Evolutionary conservation across 1,140 invertebrate genomes (phyloP).

Genomic region (Trinorchestia longiramus): DNA sequence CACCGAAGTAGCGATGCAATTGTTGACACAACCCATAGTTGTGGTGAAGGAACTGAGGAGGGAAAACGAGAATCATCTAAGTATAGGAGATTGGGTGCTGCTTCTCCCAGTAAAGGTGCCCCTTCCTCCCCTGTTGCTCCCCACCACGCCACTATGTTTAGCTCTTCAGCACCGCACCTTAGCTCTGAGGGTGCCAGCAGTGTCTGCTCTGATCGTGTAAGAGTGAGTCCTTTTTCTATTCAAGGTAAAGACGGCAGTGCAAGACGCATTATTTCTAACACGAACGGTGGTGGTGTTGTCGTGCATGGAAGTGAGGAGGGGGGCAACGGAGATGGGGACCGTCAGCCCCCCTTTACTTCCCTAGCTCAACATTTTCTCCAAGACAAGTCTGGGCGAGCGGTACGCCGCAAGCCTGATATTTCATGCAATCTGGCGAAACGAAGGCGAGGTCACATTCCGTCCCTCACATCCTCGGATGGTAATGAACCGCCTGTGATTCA

Average conservation of each 20-base stretch:
- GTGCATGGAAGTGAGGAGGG: slow-evolving; percentile 61
- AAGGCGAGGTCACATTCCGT: slow-evolving; percentile 45
- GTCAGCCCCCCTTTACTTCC: slow-evolving; percentile 66
- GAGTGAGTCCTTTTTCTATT: slow-evolving; percentile 24
- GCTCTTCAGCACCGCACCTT: slow-evolving; percentile 64
- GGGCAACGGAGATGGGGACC: slow-evolving; percentile 67
- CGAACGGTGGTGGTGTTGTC: slow-evolving; percentile 59
- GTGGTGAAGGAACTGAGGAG: slow-evolving; percentile 50
- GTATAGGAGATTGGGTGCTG: slow-evolving; percentile 59
- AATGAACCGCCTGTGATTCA: slow-evolving; percentile 54
- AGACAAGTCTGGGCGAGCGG: slow-evolving; percentile 45
- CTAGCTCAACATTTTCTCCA: slow-evolving; percentile 44
- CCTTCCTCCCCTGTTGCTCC: slow-evolving; percentile 59
- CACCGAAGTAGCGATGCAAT: slow-evolving; percentile 43
- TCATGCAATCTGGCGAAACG: slow-evolving; percentile 63
- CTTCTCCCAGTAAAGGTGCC: slow-evolving; percentile 56
- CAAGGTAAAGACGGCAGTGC: not conserved
- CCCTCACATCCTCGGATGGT: slow-evolving; percentile 59
- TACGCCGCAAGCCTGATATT: slow-evolving; percentile 64
- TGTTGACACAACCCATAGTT: slow-evolving; percentile 17
- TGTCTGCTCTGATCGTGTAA: slow-evolving; percentile 58
- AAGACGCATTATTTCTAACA: slow-evolving; percentile 58
- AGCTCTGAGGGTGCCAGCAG: slow-evolving; percentile 61
- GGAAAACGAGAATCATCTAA: slow-evolving; percentile 60
- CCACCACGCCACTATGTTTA: slow-evolving; percentile 67